A percentile compares a stretch with the other conserved stretches of the same genome.
Conservation (phyloP, 2,797 vertebrate species). For the Potorous gilbertii region DNA sequence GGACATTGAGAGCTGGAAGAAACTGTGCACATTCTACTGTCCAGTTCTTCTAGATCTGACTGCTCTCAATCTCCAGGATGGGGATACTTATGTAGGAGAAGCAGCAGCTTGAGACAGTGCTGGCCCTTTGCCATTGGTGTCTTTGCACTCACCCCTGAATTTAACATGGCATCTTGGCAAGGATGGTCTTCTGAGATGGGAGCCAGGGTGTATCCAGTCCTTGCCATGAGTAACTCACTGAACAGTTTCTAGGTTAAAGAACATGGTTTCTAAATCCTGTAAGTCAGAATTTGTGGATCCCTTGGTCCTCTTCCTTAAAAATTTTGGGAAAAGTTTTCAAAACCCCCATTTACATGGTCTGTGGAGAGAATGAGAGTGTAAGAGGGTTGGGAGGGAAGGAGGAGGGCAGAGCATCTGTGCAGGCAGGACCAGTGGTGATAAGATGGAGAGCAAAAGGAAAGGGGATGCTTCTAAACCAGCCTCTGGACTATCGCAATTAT, state of each 20-base stretch:
- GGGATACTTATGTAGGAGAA: background rate
- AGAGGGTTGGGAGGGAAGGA: background rate
- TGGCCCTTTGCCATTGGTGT: background rate
- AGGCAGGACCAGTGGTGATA: background rate
- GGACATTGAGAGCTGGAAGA: background rate
- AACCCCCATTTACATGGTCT: background rate
- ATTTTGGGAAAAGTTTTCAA: background rate
- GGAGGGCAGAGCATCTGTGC: background rate
- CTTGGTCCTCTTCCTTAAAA: background rate
- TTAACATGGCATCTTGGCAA: background rate
- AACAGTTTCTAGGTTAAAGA: background rate
- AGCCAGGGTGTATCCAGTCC: background rate
- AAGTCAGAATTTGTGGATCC: background rate
- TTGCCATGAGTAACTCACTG: background rate
- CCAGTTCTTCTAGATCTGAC: background rate
- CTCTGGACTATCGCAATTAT: background rate
- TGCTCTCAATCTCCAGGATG: background rate
- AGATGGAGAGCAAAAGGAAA: background rate
- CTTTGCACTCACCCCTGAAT: background rate
- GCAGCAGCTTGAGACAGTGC: background rate
- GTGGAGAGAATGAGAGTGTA: background rate
- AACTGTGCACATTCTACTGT: background rate
- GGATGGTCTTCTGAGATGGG: background rate
- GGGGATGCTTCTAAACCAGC: background rate
- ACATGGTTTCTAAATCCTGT: background rate